Base-by-base conservation (phyloP, 2,113 vertebrate species). In the Hassar affinis region DNA sequence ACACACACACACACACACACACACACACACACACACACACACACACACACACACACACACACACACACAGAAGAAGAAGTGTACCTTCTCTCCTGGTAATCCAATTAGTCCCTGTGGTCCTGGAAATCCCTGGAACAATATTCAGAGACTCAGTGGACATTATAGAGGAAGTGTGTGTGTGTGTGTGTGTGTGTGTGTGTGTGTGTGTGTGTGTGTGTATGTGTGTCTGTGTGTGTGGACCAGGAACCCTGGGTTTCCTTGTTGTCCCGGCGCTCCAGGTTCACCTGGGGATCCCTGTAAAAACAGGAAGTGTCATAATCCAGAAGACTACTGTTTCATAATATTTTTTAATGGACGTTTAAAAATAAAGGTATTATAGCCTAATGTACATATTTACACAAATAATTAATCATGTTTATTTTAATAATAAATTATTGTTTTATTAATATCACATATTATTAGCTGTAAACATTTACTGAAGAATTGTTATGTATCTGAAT, bases 21-120 rank as follows among this genome's bases (percentile, higher is more conserved):
- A 83, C 79, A 87, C 56, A 69, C 59, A 38, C 76, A 69, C 66
- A 61, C 76, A 84, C 74, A 57, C 33, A 38, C 10, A 71, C 62
- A 51, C 62, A 47, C 66, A 77, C 57, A 82, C 52, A 78, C 17
- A 45, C 56, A 42, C 66, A 61, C 61, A 84, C 54, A 62, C 42
- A 47, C 5, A 77, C 52, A 59, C 38, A 47, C 42, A 57, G 47
- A 82, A 20, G 27, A 47, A 42, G 0, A 9, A 18, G 0, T 15
- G 90, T 86, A 98, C 97, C 95, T 98, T 98, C 49, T 95, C 95
- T 78, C 97, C 97, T 1, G 96, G 96, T 76, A 93, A 82, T 59
- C 96, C 97, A 0, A 98, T 95, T 5, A 89, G 91, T 8, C 97
- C 97, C 90, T 98, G 97, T 75, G 96, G 93, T 57, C 97, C 97